Evolutionary conservation across 1,140 invertebrate species (phyloP), one percentile per base, ranked within the genome.

Genomic region (Odontomachus brunneus): DNA sequence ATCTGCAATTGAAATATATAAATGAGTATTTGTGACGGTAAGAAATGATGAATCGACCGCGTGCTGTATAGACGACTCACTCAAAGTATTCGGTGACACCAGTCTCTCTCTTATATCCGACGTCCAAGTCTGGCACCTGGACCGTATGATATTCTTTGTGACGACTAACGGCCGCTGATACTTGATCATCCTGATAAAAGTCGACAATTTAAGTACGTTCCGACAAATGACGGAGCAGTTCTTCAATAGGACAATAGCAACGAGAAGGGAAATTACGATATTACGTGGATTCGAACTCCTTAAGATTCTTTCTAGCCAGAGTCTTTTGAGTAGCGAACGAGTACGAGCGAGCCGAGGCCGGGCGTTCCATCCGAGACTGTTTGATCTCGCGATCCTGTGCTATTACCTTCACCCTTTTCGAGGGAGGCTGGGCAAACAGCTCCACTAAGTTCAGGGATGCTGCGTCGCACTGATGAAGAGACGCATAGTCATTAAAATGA

Each of bases 281-380:
- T 86, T 86, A 91, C 84, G 89, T 84, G 76, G 87, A 90, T 51
- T 91, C 92, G 69, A 93, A 94, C 93, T 94, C 91, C 75, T 93
- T 94, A 3, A 93, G 69, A 88, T 93, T 94, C 86, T 94, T 94
- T 76, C 94, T 92, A 15, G 93, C 94, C 59, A 94, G 87, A 29
- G 94, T 94, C 60, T 93, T 90, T 62, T 94, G 93, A 5, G 94
- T 94, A 38, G 94, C 94, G 74, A 94, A 94, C n/a, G 94, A 94
- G 53, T 91, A 94, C 17, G 93, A 94, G 73, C 91, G 89, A n/a
- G 93, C 91, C 19, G 94, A 94, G 65, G 75, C 91, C 22, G 93
- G 92, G 26, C 93, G 91, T 82, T 92, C 93, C n/a, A 82, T 71
- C 26, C 92, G 92, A 66, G 82, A 89, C 80, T 90, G 92, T 69